Evolutionary conservation across 1,140 invertebrate genomes (phyloP).

Genomic region (Tyrophagus putrescentiae): DNA sequence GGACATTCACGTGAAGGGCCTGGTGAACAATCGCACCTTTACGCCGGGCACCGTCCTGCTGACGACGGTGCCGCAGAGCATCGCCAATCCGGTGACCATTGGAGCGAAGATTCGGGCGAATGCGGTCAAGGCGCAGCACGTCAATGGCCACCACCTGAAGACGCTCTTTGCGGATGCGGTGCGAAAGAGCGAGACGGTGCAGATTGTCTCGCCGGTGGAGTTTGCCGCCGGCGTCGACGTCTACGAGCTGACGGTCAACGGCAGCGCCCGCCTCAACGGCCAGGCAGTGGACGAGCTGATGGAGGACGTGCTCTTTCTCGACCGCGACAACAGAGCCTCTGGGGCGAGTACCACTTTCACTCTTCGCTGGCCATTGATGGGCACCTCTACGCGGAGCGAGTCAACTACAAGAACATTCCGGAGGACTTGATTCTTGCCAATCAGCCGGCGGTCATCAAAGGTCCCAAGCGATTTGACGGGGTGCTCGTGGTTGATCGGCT

Average conservation of each 20-base stretch:
- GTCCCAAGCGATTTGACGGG: not conserved
- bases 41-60: not conserved
- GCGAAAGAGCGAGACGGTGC: not conserved
- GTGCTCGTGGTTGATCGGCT: not conserved
- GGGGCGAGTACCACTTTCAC: not conserved
- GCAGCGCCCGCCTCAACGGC: not conserved
- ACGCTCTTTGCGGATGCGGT: not conserved
- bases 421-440: constrained; percentile 4
- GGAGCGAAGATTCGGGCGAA: not conserved
- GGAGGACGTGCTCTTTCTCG: not conserved
- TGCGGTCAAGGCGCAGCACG: not conserved
- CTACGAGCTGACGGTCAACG: not conserved
- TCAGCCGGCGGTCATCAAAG: not conserved
- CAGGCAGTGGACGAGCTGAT: not conserved
- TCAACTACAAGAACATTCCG: not conserved
- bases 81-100: not conserved
- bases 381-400: not conserved
- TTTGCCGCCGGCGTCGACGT: not conserved
- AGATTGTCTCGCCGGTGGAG: not conserved
- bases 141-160: not conserved
- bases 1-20: not conserved
- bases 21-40: not conserved
- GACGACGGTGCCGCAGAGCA: not conserved
- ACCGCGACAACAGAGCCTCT: not conserved
- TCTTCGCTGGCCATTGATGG: not conserved